These are phyloP conservation scores for Centropyge bicolor DNA, from an alignment of 2,797 vertebrate genomes.

Conservation along the genomic window DNA sequence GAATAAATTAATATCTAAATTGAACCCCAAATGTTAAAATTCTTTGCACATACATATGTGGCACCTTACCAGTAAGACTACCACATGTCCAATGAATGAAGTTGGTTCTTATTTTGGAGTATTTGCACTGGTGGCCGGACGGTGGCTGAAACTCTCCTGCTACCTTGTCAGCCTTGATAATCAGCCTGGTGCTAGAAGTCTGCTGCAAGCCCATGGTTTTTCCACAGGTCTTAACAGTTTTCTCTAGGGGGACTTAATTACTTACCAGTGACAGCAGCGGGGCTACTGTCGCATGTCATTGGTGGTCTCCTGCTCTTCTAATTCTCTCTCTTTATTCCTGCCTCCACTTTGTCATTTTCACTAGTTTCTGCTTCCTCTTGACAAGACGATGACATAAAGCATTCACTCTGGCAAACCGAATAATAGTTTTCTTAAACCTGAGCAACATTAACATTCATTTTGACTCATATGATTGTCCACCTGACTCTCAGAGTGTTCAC, in stretches of 20 bases:
- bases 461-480: background rate
- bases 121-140: background rate
- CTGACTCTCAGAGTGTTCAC: background rate
- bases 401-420: background rate
- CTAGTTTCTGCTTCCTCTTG: background rate
- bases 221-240: background rate
- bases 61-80: background rate
- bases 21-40: background rate
- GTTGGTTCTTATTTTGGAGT: background rate
- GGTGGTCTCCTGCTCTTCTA: background rate
- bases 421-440: no score
- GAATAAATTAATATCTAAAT: no score
- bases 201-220: background rate
- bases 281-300: conserved; percentile 2
- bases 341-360: background rate
- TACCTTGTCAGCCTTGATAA: background rate
- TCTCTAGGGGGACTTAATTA: conserved; percentile 8
- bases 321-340: background rate
- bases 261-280: background rate
- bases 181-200: background rate
- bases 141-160: background rate
- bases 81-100: background rate
- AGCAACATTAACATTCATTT: background rate
- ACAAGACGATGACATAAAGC: background rate
- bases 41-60: background rate